A percentile compares a stretch with the other conserved stretches of the same genome.
phyloP scores from a whole-genome alignment of 2,888 invertebrate species.

The Tigriopus californicus region DNA sequence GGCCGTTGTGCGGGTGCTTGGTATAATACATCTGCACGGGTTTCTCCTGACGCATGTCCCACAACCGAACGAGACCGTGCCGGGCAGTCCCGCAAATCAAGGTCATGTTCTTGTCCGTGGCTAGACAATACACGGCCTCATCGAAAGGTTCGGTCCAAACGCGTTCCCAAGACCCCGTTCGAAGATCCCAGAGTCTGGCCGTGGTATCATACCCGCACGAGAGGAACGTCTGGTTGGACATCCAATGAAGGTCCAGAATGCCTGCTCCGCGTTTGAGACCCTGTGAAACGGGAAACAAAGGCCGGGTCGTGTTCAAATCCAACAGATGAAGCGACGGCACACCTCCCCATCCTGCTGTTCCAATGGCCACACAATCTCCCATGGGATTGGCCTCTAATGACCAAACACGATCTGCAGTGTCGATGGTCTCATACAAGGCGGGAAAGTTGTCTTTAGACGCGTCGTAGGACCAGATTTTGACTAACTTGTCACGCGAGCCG shows the following conservation, averaged over 20 bases:
- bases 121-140: background rate
- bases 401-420: background rate
- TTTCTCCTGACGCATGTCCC: background rate
- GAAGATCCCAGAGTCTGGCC: constrained; percentile 4
- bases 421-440: background rate
- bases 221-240: background rate
- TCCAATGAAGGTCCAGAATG: background rate
- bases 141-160: background rate
- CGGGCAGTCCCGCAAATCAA: background rate
- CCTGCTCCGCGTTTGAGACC: background rate
- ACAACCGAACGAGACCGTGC: background rate
- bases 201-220: constrained; percentile 3
- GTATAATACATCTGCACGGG: background rate
- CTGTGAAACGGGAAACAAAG: background rate
- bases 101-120: background rate
- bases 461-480: background rate
- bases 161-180: background rate
- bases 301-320: background rate
- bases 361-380: background rate
- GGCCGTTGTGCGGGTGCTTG: background rate
- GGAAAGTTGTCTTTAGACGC: background rate
- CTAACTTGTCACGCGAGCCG: background rate
- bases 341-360: background rate
- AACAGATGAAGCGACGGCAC: background rate
- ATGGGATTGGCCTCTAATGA: background rate